Percentiles rank a stretch among this genome's conserved stretches.
These are phyloP conservation scores for Tenebrio molitor DNA, from an alignment of 1,140 invertebrate genomes.

Conservation along the genomic window DNA sequence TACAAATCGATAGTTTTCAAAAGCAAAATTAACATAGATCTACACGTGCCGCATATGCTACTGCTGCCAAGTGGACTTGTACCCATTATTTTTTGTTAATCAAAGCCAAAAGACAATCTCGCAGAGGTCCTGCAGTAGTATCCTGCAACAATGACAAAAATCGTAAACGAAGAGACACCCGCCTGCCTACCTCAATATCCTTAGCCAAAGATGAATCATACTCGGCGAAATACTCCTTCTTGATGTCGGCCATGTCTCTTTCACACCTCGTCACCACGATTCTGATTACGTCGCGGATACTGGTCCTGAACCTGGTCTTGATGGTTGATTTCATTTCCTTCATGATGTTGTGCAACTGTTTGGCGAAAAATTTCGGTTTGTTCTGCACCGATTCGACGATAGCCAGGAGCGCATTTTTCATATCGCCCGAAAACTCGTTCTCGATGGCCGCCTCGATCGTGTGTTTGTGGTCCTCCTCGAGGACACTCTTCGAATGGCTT, in stretches of 20 bases:
- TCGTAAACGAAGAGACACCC: constrained; percentile 60
- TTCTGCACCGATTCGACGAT: constrained; percentile 84
- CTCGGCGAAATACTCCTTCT: constrained; percentile 81
- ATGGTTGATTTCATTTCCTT: no score
- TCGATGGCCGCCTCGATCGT: no score
- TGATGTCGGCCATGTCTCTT: constrained; percentile 90
- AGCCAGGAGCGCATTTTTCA: constrained; percentile 74
- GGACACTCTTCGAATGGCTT: no score
- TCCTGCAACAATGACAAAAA: constrained; percentile 60
- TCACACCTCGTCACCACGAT: constrained; percentile 86
- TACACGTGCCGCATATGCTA: no score
- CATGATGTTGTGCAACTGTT: constrained; percentile 90
- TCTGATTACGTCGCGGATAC: constrained; percentile 86
- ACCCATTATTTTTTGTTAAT: no score
- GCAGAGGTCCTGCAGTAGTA: constrained; percentile 71
- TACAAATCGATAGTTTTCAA: no score
- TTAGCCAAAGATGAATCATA: constrained; percentile 86
- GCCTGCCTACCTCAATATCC: constrained; percentile 81
- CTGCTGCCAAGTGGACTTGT: no score
- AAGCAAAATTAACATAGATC: no score
- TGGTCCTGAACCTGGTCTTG: constrained; percentile 87
- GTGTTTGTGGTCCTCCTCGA: no score
- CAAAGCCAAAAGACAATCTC: constrained; percentile 67
- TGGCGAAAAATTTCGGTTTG: constrained; percentile 87
- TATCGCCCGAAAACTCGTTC: constrained; percentile 76